phyloP scores from a whole-genome alignment of 2,113 vertebrate species.

The Plestiodon gilberti region DNA sequence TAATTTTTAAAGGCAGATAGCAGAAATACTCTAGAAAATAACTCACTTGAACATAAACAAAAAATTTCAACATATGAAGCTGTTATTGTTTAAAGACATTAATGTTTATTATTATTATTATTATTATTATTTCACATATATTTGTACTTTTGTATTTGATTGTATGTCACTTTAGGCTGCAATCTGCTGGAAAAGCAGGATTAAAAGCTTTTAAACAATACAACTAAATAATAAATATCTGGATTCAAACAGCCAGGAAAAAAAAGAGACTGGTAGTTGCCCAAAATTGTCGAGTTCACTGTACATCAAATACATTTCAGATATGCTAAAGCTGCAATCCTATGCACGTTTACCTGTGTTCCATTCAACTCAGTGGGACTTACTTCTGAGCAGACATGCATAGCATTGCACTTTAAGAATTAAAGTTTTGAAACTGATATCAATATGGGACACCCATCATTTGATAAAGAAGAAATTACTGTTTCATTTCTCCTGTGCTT shows the following conservation, averaged over 20 bases:
- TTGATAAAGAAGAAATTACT: neutral
- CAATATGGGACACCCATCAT: neutral
- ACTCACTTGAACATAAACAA: neutral
- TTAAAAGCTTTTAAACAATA: no score
- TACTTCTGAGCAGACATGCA: no score
- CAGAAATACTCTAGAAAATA: constrained; percentile 33
- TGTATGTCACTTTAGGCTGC: no score
- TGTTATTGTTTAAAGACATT: no score
- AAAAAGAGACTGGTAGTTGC: neutral
- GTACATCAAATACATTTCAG: neutral
- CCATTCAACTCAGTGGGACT: no score
- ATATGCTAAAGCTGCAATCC: neutral
- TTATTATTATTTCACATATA: no score
- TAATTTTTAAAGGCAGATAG: neutral
- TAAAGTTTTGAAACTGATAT: neutral
- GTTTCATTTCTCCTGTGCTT: neutral
- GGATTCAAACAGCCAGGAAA: neutral
- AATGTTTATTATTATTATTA: no score
- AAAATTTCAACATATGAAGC: no score
- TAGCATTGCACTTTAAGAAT: no score
- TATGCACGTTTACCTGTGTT: no score
- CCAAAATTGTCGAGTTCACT: neutral
- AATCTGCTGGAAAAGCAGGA: no score
- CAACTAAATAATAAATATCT: neutral
- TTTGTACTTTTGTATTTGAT: no score